Conservation (phyloP, 2,797 vertebrate species). For the Lagorchestes hirsutus region DNA sequence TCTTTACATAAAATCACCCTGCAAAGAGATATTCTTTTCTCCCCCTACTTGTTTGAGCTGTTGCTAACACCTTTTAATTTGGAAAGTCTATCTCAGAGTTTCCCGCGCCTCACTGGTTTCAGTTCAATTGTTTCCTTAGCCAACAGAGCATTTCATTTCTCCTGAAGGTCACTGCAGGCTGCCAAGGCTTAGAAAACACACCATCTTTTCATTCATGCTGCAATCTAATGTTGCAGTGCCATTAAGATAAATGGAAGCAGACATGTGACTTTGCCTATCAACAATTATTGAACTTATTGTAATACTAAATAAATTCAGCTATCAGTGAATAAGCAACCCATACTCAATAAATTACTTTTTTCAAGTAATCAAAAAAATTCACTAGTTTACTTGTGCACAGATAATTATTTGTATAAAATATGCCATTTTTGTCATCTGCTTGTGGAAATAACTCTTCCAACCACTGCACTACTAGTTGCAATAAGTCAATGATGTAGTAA, state of each 20-base stretch:
- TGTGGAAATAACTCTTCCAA: conserved; percentile 72
- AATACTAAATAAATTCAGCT: conserved; percentile 78
- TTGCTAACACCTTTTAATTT: conserved; percentile 86
- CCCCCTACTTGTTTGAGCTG: conserved; percentile 77
- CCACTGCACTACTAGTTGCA: conserved; percentile 74
- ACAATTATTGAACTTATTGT: conserved; percentile 83
- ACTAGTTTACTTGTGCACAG: conserved; percentile 54
- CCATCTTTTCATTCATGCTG: conserved; percentile 83
- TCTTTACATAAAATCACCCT: conserved; percentile 78
- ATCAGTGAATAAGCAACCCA: conserved; percentile 68
- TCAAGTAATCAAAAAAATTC: conserved; percentile 70
- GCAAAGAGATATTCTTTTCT: conserved; percentile 63
- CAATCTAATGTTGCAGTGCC: conserved; percentile 81
- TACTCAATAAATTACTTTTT: conserved; percentile 59
- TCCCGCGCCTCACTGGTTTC: conserved; percentile 85
- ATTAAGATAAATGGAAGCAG: conserved; percentile 86
- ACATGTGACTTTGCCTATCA: conserved; percentile 77
- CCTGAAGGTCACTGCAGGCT: conserved; percentile 89
- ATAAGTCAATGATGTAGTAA: conserved; percentile 69
- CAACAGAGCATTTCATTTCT: conserved; percentile 87
- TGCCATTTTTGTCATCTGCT: conserved; percentile 67
- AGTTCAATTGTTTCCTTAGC: conserved; percentile 85
- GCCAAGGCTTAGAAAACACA: conserved; percentile 83
- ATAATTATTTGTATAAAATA: conserved; percentile 80
- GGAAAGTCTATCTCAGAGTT: conserved; percentile 85